Evolutionary conservation across 2,113 vertebrate genomes (phyloP).

Genomic region (Zosterops hypoxanthus): DNA sequence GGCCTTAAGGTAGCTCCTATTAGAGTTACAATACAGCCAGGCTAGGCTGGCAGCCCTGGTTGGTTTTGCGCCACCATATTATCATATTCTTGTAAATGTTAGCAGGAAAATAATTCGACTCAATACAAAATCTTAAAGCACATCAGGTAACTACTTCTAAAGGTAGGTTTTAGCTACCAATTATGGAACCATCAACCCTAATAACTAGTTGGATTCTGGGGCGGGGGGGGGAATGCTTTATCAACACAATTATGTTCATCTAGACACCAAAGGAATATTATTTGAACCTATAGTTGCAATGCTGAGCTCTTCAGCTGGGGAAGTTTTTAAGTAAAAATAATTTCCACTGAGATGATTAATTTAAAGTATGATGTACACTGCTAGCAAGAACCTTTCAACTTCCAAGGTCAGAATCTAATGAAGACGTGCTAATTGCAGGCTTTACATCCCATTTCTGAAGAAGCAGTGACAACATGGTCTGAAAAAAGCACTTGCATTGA

Average conservation of each 20-base stretch:
- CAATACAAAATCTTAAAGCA: background rate
- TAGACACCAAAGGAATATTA: background rate
- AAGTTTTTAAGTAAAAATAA: background rate
- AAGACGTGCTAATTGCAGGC: background rate
- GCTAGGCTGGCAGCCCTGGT: accelerated
- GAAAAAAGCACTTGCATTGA: background rate
- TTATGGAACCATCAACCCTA: background rate
- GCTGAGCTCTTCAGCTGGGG: background rate
- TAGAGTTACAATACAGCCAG: no score
- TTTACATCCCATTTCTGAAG: background rate
- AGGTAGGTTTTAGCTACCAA: background rate
- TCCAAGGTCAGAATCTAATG: background rate
- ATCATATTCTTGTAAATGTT: background rate
- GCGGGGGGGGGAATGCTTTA: accelerated
- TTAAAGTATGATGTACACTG: background rate
- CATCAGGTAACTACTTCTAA: background rate
- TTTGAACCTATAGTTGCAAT: background rate
- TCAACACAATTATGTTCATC: background rate
- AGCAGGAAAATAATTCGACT: no score
- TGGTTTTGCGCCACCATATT: accelerated
- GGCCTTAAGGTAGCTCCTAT: background rate
- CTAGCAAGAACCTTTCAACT: background rate
- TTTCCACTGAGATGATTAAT: background rate
- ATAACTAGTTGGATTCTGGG: background rate
- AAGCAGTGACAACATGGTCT: background rate